These are phyloP conservation scores for Zaprionus capensis DNA, from an alignment of 1,140 invertebrate species.

Conservation along the genomic window DNA sequence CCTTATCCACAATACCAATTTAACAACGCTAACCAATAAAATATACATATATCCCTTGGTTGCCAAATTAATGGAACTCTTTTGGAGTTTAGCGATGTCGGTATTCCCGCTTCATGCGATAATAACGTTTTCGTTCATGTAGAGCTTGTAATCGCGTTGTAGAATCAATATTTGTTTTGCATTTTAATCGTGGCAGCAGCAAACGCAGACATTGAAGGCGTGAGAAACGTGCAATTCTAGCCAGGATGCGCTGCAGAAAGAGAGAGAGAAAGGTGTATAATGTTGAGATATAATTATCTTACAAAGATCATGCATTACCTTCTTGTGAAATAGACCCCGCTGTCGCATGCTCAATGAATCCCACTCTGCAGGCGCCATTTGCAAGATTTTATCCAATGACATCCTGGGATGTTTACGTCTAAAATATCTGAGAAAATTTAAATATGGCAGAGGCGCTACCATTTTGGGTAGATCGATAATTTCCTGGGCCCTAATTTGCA, in stretches of 20 bases:
- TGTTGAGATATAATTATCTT: not conserved
- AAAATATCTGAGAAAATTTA: conserved; percentile 60
- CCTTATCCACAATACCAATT: too few relatives aligned
- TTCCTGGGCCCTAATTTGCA: conserved; percentile 2
- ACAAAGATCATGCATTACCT: conserved; percentile 27
- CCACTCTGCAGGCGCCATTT: conserved; percentile 43
- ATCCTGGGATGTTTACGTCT: conserved; percentile 31
- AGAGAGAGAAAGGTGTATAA: too few relatives aligned
- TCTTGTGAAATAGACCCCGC: conserved; percentile 26
- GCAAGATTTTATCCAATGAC: conserved; percentile 32
- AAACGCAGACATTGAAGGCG: not conserved
- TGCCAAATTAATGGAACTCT: too few relatives aligned
- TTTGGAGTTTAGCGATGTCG: too few relatives aligned
- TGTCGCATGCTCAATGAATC: conserved; percentile 28
- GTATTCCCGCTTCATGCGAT: not conserved
- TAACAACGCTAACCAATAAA: too few relatives aligned
- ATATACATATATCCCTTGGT: too few relatives aligned
- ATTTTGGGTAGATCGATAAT: conserved; percentile 32
- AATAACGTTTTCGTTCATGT: not conserved
- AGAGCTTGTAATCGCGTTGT: not conserved
- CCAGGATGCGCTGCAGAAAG: conserved; percentile 41
- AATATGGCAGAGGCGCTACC: conserved; percentile 45
- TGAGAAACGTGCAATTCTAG: conserved; percentile 19
- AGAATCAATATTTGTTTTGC: not conserved
- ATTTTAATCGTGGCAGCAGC: not conserved